These are phyloP conservation scores for Gasterosteus nipponicus DNA, from an alignment of 2,113 vertebrate species.

Conservation along the genomic window DNA sequence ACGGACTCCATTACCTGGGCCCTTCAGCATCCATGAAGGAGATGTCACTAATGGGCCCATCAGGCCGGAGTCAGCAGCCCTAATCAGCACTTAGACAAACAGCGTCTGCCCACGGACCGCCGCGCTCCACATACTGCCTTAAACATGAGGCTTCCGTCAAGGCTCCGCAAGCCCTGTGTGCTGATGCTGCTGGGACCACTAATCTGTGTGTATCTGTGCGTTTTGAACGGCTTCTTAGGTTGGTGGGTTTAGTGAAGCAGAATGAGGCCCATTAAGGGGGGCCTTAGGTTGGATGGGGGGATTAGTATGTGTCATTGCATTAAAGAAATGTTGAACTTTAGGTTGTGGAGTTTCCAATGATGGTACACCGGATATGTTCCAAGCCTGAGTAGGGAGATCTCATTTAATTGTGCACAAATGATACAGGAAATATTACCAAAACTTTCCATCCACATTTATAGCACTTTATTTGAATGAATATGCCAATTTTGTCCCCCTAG, in stretches of 20 bases:
- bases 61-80: conserved; percentile 48
- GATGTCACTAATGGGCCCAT: conserved; percentile 65
- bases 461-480: neutral
- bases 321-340: conserved; percentile 46
- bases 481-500: conserved; percentile 1
- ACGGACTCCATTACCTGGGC: conserved; percentile 18
- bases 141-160: conserved; percentile 45
- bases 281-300: neutral
- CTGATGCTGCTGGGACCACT: conserved; percentile 26
- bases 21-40: conserved; percentile 45
- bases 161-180: conserved; percentile 35
- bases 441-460: conserved; percentile 13
- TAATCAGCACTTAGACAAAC: conserved; percentile 66
- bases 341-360: conserved; percentile 40
- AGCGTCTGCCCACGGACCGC: conserved; percentile 26
- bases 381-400: neutral
- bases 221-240: conserved; percentile 22
- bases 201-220: conserved; percentile 8
- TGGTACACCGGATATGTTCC: conserved; percentile 43
- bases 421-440: conserved; percentile 10
- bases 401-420: conserved; percentile 19
- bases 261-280: conserved; percentile 31
- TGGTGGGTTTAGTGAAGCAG: conserved; percentile 30
- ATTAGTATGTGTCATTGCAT: conserved; percentile 16
- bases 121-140: conserved; percentile 23